Percentiles rank a stretch among this genome's conserved stretches.
These are phyloP conservation scores for Siniperca undulata DNA, from an alignment of 2,797 vertebrate species.

Conservation along the genomic window DNA sequence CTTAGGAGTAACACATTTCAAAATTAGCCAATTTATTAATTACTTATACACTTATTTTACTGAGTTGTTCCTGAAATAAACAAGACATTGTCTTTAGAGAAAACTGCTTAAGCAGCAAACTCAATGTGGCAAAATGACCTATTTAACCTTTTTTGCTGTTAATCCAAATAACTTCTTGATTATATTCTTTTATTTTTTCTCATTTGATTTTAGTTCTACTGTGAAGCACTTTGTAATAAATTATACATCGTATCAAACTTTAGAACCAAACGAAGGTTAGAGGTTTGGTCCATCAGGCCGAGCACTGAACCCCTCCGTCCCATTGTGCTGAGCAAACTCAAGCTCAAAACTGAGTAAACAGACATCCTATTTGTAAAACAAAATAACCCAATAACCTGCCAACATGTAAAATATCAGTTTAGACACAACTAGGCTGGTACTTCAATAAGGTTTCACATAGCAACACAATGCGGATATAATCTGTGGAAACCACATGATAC, in stretches of 20 bases:
- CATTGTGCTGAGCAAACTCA: not conserved
- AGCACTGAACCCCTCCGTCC: not conserved
- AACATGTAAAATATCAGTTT: not conserved
- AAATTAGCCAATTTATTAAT: not conserved
- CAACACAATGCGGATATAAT: not conserved
- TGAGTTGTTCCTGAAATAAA: not conserved
- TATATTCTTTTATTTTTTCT: no score
- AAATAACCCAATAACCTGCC: not conserved
- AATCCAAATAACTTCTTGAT: not conserved
- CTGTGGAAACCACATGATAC: conserved; percentile 64
- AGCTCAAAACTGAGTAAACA: not conserved
- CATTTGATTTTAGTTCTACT: not conserved
- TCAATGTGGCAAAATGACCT: not conserved
- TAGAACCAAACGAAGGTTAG: not conserved
- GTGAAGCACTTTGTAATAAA: not conserved
- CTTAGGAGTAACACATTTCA: conserved; percentile 47
- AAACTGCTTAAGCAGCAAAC: conserved; percentile 6
- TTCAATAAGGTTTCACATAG: not conserved
- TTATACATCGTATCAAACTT: not conserved
- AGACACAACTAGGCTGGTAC: not conserved
- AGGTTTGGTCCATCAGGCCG: not conserved
- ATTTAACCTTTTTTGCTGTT: not conserved
- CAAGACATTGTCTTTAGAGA: not conserved
- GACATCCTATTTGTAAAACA: not conserved
- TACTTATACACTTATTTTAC: not conserved